Evolutionary conservation across 2,888 invertebrate genomes (phyloP).

Genomic region (Nemurella pictetii): DNA sequence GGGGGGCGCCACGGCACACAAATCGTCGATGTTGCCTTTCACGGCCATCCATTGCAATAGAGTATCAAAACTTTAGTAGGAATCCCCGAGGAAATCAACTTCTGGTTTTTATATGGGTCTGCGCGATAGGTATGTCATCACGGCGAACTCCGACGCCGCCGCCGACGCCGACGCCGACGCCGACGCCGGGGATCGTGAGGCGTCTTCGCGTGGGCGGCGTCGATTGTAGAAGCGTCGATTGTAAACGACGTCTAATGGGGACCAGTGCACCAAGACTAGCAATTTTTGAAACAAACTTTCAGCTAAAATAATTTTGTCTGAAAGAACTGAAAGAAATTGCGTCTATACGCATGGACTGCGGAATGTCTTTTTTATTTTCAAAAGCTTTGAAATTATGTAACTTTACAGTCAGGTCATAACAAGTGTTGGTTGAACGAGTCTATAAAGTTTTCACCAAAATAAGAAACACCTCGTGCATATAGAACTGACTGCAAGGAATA

Average conservation of each 20-base stretch:
- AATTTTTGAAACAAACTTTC: background rate
- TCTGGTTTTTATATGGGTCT: slow-evolving; percentile 18
- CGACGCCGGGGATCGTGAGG: background rate
- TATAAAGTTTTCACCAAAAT: background rate
- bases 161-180: too few species aligned
- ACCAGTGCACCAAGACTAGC: background rate
- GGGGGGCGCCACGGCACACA: background rate
- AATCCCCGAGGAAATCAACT: slow-evolving; percentile 31
- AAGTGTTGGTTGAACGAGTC: too few species aligned
- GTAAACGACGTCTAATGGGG: background rate
- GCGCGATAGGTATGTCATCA: background rate
- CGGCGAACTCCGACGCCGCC: background rate
- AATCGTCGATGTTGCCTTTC: background rate
- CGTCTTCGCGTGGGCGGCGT: slow-evolving; percentile 2
- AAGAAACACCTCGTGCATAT: background rate
- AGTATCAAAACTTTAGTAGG: background rate
- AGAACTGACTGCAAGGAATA: background rate
- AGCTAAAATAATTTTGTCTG: background rate
- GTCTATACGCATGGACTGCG: too few species aligned
- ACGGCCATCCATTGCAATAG: background rate
- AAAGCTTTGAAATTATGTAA: too few species aligned
- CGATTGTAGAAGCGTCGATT: background rate
- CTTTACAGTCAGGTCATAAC: too few species aligned
- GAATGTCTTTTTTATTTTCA: too few species aligned
- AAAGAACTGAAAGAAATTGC: background rate